Conservation (phyloP, 2,797 vertebrate species). For the Tarsius wallacei region DNA sequence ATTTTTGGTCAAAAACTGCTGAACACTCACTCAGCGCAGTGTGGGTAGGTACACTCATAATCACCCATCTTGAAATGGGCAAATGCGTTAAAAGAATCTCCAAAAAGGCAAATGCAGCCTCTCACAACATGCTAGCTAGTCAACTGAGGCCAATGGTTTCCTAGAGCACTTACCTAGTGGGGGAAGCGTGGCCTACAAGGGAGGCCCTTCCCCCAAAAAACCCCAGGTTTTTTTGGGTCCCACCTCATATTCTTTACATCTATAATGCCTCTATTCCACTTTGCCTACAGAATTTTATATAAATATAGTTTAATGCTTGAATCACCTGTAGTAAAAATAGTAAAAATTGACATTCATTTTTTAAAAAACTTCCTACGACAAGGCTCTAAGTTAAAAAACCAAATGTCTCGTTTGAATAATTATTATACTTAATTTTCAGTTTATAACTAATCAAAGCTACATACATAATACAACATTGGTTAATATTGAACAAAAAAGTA, state of each 20-base stretch:
- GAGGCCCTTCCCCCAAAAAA: too few relatives aligned
- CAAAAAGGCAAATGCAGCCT: too few relatives aligned
- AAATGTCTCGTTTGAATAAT: constrained; percentile 27
- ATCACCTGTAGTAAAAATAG: constrained; percentile 26
- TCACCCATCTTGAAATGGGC: too few relatives aligned
- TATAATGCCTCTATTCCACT: not conserved
- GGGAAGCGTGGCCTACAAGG: too few relatives aligned
- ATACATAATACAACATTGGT: not conserved
- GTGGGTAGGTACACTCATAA: too few relatives aligned
- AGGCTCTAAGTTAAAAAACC: constrained; percentile 1
- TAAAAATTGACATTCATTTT: constrained; percentile 22
- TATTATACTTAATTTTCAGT: not conserved
- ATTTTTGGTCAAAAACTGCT: too few relatives aligned
- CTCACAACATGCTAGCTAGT: too few relatives aligned
- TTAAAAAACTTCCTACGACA: not conserved
- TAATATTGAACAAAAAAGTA: constrained; percentile 25
- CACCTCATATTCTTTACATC: not conserved
- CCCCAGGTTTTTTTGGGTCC: too few relatives aligned
- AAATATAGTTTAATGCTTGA: constrained; percentile 17
- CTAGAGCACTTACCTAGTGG: too few relatives aligned
- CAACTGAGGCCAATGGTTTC: too few relatives aligned
- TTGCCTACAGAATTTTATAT: constrained; percentile 39
- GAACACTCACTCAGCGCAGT: too few relatives aligned
- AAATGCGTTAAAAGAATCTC: too few relatives aligned
- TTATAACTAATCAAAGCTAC: not conserved